Evolutionary conservation across 2,888 invertebrate species (phyloP).

Genomic region (Netelia virgata): DNA sequence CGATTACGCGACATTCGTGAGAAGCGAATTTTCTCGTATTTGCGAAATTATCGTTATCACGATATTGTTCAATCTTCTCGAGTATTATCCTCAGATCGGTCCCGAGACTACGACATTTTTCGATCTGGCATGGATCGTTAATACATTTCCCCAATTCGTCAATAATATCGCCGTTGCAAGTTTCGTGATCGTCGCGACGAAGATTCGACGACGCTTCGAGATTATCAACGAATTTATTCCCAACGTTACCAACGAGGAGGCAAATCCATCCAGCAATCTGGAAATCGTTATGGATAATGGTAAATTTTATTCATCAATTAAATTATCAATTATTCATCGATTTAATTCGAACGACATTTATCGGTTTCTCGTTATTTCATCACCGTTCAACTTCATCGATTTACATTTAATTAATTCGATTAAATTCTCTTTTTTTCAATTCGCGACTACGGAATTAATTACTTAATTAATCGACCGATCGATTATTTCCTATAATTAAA

Average conservation of each 20-base stretch:
- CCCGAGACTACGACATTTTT: slow-evolving; percentile 45
- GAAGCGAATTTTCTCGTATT: slow-evolving; percentile 48
- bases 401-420: no score
- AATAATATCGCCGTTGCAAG: slow-evolving; percentile 59
- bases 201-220: slow-evolving; percentile 64
- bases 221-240: slow-evolving; percentile 65
- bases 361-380: background rate
- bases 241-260: slow-evolving; percentile 42
- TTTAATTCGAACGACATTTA: background rate
- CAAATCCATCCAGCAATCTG: slow-evolving; percentile 48
- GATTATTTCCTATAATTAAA: background rate
- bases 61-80: slow-evolving; percentile 62
- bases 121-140: slow-evolving; percentile 61
- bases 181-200: slow-evolving; percentile 59
- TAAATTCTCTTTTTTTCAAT: no score
- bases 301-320: slow-evolving; percentile 34
- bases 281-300: slow-evolving; percentile 64
- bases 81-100: slow-evolving; percentile 62
- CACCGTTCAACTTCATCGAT: background rate
- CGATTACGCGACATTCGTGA: slow-evolving; percentile 56
- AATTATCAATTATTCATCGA: background rate
- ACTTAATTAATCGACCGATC: background rate
- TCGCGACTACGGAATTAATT: no score
- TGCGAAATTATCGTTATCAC: slow-evolving; percentile 57
- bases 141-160: slow-evolving; percentile 65